Percentiles rank a stretch among this genome's conserved stretches.
Evolutionary conservation across 2,888 invertebrate species (phyloP).

Genomic region (Thyatira batis): DNA sequence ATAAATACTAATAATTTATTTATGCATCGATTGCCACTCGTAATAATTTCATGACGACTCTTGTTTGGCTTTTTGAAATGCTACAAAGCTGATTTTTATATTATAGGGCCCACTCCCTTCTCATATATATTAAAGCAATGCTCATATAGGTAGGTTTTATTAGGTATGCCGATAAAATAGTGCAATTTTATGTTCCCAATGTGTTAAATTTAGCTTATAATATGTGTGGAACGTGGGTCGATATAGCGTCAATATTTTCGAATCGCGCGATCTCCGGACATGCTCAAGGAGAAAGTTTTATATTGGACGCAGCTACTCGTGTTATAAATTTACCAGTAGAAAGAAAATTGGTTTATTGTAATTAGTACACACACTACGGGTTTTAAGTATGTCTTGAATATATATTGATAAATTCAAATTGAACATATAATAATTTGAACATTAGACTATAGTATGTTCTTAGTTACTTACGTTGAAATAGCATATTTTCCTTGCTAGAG

Average conservation of each 20-base stretch:
- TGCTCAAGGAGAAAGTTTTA: not conserved
- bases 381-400: not conserved
- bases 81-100: too few species aligned
- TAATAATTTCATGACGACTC: too few species aligned
- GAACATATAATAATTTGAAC: too few species aligned
- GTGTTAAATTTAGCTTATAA: not conserved
- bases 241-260: conserved; percentile 1
- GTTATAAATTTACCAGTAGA: not conserved
- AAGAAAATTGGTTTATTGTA: not conserved
- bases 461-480: too few species aligned
- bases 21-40: too few species aligned
- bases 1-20: too few species aligned
- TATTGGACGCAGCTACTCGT: not conserved
- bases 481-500: conserved; percentile 9
- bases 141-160: not conserved
- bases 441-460: too few species aligned
- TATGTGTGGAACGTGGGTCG: not conserved
- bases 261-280: not conserved
- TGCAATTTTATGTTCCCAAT: not conserved
- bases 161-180: not conserved
- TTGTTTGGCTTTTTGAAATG: too few species aligned
- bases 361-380: not conserved
- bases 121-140: not conserved
- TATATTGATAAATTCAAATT: too few species aligned
- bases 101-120: too few species aligned